These are phyloP conservation scores for Sorex fumeus DNA, from an alignment of 2,113 vertebrate genomes.

Conservation along the genomic window DNA sequence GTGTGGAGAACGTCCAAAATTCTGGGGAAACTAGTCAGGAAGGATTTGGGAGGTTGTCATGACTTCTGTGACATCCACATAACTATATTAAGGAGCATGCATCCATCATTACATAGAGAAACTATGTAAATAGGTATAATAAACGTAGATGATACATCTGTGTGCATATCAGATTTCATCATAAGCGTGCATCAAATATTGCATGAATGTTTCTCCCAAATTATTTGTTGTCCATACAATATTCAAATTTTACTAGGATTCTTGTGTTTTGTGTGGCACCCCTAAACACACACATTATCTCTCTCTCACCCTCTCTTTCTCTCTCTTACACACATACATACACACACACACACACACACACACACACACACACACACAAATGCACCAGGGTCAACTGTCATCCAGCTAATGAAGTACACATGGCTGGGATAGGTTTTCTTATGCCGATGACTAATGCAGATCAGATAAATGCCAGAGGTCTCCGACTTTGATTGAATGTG, in stretches of 20 bases:
- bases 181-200: background rate
- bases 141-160: no score
- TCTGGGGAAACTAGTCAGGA: background rate
- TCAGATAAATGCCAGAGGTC: background rate
- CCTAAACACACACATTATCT: background rate
- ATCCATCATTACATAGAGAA: no score
- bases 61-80: background rate
- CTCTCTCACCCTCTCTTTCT: no score
- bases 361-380: no score
- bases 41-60: background rate
- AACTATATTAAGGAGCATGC: fast-evolving
- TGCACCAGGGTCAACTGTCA: background rate
- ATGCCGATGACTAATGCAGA: background rate
- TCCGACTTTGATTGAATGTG: background rate
- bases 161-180: constrained; percentile 21
- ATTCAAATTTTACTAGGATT: background rate
- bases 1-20: background rate
- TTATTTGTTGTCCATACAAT: background rate
- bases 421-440: background rate
- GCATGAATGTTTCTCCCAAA: background rate
- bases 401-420: constrained; percentile 38
- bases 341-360: no score
- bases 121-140: no score
- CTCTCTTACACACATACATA: no score
- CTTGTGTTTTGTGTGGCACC: background rate